Conservation (phyloP, 2,113 vertebrate genomes). For the Chionis minor region DNA sequence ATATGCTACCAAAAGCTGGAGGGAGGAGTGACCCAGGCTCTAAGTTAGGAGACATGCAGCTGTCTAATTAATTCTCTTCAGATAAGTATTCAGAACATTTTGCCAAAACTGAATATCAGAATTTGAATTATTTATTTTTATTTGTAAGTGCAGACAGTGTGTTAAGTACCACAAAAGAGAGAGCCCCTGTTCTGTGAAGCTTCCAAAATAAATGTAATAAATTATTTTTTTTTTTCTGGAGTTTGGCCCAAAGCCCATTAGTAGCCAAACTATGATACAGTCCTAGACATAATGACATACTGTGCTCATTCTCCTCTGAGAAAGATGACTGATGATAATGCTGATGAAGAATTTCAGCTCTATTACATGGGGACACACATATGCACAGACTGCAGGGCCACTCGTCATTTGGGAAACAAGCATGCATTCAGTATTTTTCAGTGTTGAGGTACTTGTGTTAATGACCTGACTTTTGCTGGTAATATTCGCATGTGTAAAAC, state of each 20-base stretch:
- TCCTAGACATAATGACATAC: neutral
- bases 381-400: neutral
- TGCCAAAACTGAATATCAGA: neutral
- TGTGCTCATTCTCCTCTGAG: conserved; percentile 29
- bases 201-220: conserved; percentile 6
- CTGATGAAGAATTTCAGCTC: conserved; percentile 55
- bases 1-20: neutral
- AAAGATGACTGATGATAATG: conserved; percentile 16
- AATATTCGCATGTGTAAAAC: neutral
- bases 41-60: neutral
- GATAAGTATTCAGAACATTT: neutral
- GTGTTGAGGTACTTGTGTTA: neutral
- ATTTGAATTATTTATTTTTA: neutral
- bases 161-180: neutral
- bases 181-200: neutral
- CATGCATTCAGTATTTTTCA: neutral
- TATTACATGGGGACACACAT: neutral
- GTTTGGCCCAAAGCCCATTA: conserved; percentile 9
- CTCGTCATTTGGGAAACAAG: conserved; percentile 35
- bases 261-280: conserved; percentile 1
- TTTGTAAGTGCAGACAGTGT: neutral
- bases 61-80: neutral
- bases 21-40: neutral
- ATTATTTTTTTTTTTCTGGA: neutral
- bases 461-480: conserved; percentile 1